Base-by-base conservation (phyloP, 1,140 invertebrate species). In the Chironomus striatipennis region DNA sequence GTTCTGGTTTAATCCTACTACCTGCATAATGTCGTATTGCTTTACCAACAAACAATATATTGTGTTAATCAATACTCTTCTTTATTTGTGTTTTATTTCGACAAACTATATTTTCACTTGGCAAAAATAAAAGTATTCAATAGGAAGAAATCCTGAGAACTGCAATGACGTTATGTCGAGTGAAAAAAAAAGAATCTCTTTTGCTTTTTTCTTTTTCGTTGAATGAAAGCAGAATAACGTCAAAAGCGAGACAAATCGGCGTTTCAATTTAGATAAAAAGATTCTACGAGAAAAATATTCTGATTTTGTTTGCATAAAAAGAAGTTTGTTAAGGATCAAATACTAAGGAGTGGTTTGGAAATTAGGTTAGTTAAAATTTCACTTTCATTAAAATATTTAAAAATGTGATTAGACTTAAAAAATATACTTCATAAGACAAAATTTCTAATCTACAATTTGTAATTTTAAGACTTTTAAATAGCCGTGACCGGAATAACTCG, bases 1-100 rank as follows among this genome's bases (percentile, higher is more conserved):
- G 47, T 57, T 57, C 47, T n/a, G n/a, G 9, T 57, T 70, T 70
- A 70, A 70, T 70, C 65, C 20, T 70, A 70, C 65, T 70, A 70
- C 65, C 65, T 70, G 65, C 65, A 70, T 20, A 18, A 34, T 34
- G 24, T 34, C 24, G 24, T 34, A 34, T 34, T 34, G 24, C 24
- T 34, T 34, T 34, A 34, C 24, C 65, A 70, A 18, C 65, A 70
- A 6, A 21, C 17, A 21, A 20, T 34, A 20, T 70, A 18, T 70
- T 18, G 65, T 18, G 65, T 21, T 20, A 70, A 70, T 57, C 47
- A 57, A 57, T 57, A 57, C 47, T 57, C 47, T 12, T 15, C 47
- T 57, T 12, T 57, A 57, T 57, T 1, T 10, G 2, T 47, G n/a
- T 15, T 57, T n/a, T 34, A 34, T 34, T 57, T 57, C 12, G n/a